Base-by-base conservation (phyloP, 1,140 invertebrate genomes). In the Macrobrachium rosenbergii region DNA sequence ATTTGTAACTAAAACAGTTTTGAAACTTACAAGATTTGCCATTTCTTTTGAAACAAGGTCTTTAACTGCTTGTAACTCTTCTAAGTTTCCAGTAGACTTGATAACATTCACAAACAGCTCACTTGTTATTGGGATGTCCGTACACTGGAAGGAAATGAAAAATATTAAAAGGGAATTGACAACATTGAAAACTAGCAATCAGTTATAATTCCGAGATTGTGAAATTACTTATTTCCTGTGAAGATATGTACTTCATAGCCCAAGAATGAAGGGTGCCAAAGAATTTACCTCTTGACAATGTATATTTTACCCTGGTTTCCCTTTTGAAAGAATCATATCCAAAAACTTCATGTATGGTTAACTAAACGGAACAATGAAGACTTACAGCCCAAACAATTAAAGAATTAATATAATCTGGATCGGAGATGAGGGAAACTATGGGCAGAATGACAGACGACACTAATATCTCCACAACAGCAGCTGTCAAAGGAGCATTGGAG, bases 381-480 rank as follows among this genome's bases (percentile, higher is more conserved):
- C 95, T 95, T 92, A 98, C 96, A 93, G 97, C 94, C 95, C 96
- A 97, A 91, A 98, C 95, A 91, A 98, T 95, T 80, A 95, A 94
- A 93, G 97, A 96, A 93, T 99, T 99, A 89, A 99, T 95, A 92
- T 97, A 98, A 94, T 98, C 97, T 83, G 98, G 97, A 93, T 99
- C 97, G 52, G 96, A 96, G 76, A 98, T 92, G 90, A 97, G 93
- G 91, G 96, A 93, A 64, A 99, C 93, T 7, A 97, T 92, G 8
- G 97, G 96, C 89, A 94, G 93, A 84, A 98, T 94, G 69, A 98
- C 94, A 89, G 94, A 94, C 90, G 96, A 95, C 28, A 96, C 94
- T 90, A 98, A 93, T 69, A 99, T 93, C 92, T 98, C 97, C 91
- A 96, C 93, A 60, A 96, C 92, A 79, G 98, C 93, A 90, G 95